These are phyloP conservation scores for Nansenia antarctica DNA, from an alignment of 2,113 vertebrate genomes.

Conservation along the genomic window DNA sequence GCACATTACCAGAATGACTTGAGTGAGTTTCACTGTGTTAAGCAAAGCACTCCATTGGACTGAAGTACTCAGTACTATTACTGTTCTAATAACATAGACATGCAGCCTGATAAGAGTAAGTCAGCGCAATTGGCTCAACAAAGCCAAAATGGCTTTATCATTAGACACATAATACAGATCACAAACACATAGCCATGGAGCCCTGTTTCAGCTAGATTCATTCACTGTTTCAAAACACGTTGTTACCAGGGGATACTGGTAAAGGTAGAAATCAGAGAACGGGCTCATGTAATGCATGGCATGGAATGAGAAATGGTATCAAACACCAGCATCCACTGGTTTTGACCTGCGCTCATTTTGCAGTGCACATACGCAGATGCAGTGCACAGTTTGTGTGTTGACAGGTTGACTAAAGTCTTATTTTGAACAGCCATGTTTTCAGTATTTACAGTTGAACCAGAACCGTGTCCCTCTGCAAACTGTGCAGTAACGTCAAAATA, in stretches of 20 bases:
- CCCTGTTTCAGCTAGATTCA: background rate
- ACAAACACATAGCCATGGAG: too few relatives aligned
- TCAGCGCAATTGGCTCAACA: background rate
- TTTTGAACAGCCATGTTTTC: too few relatives aligned
- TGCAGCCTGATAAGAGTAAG: background rate
- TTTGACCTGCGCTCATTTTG: too few relatives aligned
- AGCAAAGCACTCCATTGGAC: background rate
- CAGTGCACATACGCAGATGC: too few relatives aligned
- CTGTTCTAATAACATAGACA: slow-evolving; percentile 6
- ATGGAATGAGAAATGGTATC: too few relatives aligned
- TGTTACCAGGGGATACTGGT: background rate
- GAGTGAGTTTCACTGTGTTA: background rate
- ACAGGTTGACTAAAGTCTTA: too few relatives aligned
- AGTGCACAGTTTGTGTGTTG: too few relatives aligned
- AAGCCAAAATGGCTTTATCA: background rate
- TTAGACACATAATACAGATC: background rate
- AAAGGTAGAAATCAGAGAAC: too few relatives aligned
- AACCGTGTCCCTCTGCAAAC: background rate
- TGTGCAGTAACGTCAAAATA: background rate
- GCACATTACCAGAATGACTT: background rate
- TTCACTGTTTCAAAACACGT: background rate
- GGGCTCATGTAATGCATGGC: too few relatives aligned
- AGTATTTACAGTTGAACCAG: background rate
- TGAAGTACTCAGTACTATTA: too few relatives aligned
- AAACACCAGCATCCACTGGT: too few relatives aligned